A percentile compares a stretch with the other conserved stretches of the same genome.
Evolutionary conservation across 2,797 vertebrate genomes (phyloP).

Genomic region (Jordanella pulchra): DNA sequence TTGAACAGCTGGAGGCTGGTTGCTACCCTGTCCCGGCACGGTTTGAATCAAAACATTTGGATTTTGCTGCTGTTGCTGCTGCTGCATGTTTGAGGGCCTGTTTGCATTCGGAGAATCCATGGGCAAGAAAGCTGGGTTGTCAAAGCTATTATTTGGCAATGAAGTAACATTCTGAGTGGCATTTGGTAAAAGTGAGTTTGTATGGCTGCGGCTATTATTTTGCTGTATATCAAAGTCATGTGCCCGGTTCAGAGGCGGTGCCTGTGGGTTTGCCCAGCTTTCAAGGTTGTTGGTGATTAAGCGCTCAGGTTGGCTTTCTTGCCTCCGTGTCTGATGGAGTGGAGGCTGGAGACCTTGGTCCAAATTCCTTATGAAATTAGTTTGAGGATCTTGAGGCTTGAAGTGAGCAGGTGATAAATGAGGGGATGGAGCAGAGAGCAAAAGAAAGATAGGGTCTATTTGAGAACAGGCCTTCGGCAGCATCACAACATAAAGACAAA

Average conservation of each 20-base stretch:
- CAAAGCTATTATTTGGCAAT: conserved; percentile 61
- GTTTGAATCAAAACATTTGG: conserved; percentile 76
- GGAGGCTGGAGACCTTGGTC: conserved; percentile 57
- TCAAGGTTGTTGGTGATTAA: conserved; percentile 30
- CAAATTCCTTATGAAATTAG: conserved; percentile 47
- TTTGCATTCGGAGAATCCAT: conserved; percentile 45
- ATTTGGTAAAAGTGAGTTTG: conserved; percentile 49
- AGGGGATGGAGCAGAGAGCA: conserved; percentile 41
- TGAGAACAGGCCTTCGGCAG: conserved; percentile 31
- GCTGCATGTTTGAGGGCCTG: conserved; percentile 39
- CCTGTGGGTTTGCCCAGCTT: conserved; percentile 30
- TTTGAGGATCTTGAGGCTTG: conserved; percentile 61
- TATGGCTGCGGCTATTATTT: conserved; percentile 46
- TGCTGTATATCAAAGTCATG: conserved; percentile 34
- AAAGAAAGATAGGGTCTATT: conserved; percentile 45
- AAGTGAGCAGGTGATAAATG: conserved; percentile 51
- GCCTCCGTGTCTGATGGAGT: conserved; percentile 34
- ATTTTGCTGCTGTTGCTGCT: conserved; percentile 63
- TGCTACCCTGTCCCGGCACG: conserved; percentile 44
- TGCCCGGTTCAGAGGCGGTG: conserved; percentile 31
- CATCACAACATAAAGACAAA: conserved; percentile 41
- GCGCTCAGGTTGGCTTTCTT: conserved; percentile 24
- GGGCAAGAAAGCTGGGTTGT: conserved; percentile 63
- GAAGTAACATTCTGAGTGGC: conserved; percentile 57
- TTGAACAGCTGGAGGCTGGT: conserved; percentile 62